These are phyloP conservation scores for Acestrorhynchus altus DNA, from an alignment of 2,797 vertebrate species.

Conservation along the genomic window DNA sequence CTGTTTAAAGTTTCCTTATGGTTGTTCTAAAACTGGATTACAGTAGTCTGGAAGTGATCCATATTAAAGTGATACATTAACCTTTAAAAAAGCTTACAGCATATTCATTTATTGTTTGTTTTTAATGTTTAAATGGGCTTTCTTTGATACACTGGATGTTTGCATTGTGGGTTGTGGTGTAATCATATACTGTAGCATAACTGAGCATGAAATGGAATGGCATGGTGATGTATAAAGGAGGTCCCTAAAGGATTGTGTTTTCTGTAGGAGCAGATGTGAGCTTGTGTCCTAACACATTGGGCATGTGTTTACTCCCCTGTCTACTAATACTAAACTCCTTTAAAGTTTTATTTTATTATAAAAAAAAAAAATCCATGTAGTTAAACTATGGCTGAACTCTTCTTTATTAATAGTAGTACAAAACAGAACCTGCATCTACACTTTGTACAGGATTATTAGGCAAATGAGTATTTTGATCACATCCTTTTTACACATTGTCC, in stretches of 20 bases:
- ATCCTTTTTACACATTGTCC: no score
- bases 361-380: neutral
- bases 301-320: conserved; percentile 1
- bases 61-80: neutral
- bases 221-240: neutral
- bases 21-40: neutral
- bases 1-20: neutral
- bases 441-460: no score
- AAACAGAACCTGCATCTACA: no score
- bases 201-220: neutral
- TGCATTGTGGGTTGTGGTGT: neutral
- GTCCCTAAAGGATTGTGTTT: neutral
- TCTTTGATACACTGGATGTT: neutral
- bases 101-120: neutral
- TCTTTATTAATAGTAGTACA: no score
- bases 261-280: no score
- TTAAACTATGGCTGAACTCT: neutral
- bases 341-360: neutral
- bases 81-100: neutral
- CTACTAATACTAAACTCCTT: conserved; percentile 10
- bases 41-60: neutral
- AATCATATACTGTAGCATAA: neutral
- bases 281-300: no score
- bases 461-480: no score
- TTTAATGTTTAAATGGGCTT: neutral